These are phyloP conservation scores for Notarius quadriscutis DNA, from an alignment of 2,113 vertebrate genomes.

Conservation along the genomic window DNA sequence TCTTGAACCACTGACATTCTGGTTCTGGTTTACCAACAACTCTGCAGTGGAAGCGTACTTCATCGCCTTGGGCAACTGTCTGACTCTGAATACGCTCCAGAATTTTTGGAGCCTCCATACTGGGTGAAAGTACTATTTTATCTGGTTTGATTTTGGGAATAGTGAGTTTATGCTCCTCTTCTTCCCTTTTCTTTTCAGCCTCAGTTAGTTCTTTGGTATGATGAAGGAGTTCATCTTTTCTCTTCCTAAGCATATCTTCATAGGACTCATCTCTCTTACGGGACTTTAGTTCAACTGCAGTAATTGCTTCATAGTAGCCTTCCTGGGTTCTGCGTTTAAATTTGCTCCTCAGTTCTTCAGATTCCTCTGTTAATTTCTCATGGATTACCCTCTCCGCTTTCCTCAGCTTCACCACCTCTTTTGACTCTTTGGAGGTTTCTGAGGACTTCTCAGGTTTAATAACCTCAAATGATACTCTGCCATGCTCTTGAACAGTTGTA, in stretches of 20 bases:
- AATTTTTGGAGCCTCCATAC: conserved; percentile 97
- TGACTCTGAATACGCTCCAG: conserved; percentile 92
- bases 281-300: conserved; percentile 93
- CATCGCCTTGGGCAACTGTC: conserved; percentile 84
- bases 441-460: conserved; percentile 82
- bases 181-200: conserved; percentile 86
- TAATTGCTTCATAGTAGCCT: conserved; percentile 97
- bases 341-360: conserved; percentile 92
- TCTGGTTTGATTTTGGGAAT: conserved; percentile 87
- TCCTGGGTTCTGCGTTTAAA: conserved; percentile 98
- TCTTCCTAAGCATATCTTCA: conserved; percentile 90
- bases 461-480: conserved; percentile 86
- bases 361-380: conserved; percentile 87
- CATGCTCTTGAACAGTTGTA: conserved; percentile 72
- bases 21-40: conserved; percentile 92
- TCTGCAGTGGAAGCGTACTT: conserved; percentile 87
- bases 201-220: conserved; percentile 86
- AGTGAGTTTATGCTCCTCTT: conserved; percentile 81
- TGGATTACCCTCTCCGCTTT: conserved; percentile 88
- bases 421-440: conserved; percentile 72
- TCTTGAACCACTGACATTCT: conserved; percentile 98
- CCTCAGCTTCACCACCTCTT: conserved; percentile 90
- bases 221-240: conserved; percentile 94
- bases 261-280: conserved; percentile 94
- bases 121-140: conserved; percentile 86